Conservation (phyloP, 2,888 invertebrate genomes). For the Scaptodrosophila latifasciaeformis region DNA sequence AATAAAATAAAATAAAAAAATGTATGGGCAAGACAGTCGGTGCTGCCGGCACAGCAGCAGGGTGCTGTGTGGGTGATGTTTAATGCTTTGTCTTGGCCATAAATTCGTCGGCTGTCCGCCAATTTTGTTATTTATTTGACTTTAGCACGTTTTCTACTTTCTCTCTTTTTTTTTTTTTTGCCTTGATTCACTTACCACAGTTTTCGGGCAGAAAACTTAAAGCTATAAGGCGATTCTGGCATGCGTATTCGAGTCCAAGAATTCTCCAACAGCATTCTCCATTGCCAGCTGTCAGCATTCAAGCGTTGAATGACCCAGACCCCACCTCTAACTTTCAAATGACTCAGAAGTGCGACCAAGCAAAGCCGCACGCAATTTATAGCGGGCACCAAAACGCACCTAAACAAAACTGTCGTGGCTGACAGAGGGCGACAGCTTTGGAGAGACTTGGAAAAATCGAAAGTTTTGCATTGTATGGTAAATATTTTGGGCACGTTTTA, state of each 20-base stretch:
- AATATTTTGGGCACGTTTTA: slow-evolving; percentile 50
- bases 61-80: no score
- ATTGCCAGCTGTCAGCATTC: slow-evolving; percentile 54
- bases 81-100: no score
- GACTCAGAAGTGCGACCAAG: slow-evolving; percentile 20
- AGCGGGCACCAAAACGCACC: slow-evolving; percentile 22
- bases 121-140: slow-evolving; percentile 67
- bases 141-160: slow-evolving; percentile 42
- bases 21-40: no score
- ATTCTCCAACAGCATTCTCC: slow-evolving; percentile 27
- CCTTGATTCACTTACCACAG: no score
- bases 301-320: slow-evolving; percentile 31
- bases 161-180: no score
- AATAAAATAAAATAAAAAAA: no score
- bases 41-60: no score
- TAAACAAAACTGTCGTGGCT: slow-evolving; percentile 11
- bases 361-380: slow-evolving; percentile 61
- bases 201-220: no score
- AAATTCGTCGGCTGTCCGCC: slow-evolving; percentile 64
- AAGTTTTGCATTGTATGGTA: slow-evolving; percentile 42
- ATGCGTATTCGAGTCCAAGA: no score
- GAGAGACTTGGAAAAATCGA: no score
- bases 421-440: no score
- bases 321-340: no score
- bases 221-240: slow-evolving; percentile 29